Evolutionary conservation across 64 coral and sea anemone species (phyloP), one percentile per base, ranked within the genome.

Genomic region (Porites australiensis): DNA sequence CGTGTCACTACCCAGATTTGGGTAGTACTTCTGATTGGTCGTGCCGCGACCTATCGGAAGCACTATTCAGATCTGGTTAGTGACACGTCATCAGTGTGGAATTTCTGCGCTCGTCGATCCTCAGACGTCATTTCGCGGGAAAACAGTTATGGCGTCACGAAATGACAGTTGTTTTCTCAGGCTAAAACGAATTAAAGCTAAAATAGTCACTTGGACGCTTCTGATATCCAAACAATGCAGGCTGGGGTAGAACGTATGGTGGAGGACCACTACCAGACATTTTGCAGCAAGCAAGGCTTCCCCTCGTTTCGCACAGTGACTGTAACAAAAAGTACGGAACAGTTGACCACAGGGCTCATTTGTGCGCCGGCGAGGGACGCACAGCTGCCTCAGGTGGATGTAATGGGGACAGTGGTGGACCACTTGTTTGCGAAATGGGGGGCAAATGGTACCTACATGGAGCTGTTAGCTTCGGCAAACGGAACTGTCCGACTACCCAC

Each of bases 351-450:
- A 92, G 64, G 0, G 94, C 94, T 70, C 94, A 96, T 43, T 72
- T 96, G 44, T 96, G 94, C 62, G 94, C 94, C 43, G 94, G 94
- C 9, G 94, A 92, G 66, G 94, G 90, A 2, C 79, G 86, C 44
- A 49, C 85, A 4, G 63, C 73, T 13, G 94, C 94, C 2, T 87
- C 94, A 75, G 94, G 94, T 13, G 92, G 92, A 54, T 94, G 92
- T 46, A 71, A 94, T n/a, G 92, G 92, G 2, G 92, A 94, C 57
- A 94, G 92, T 55, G 92, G 92, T 44, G 86, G 86, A 0, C 95
- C 95, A 2, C 70, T 96, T 64, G 95, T 89, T 13, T 96, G 95
- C 19, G 85, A 92, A 18, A 68, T 74, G 8, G 79, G 79, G 65
- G 86, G 86, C 6, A 80, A 5, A 10, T 94, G 92, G 92, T 64